Conservation (phyloP, 2,113 vertebrate species). For the Rhabdornis inornatus region DNA sequence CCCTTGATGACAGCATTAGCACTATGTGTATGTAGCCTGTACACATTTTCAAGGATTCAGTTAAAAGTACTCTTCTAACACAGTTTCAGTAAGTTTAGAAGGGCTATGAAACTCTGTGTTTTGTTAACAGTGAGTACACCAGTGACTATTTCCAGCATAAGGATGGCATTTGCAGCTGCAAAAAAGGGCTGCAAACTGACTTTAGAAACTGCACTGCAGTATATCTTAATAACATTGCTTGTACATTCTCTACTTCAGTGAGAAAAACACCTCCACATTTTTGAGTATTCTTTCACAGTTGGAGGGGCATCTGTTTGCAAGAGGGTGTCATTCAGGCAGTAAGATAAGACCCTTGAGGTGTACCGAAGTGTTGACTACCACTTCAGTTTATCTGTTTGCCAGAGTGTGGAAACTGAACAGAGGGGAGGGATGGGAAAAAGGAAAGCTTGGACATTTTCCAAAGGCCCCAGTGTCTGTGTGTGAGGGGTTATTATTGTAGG, state of each 20-base stretch:
- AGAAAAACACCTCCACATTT: background rate
- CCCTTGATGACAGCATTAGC: background rate
- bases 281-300: background rate
- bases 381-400: constrained; percentile 1
- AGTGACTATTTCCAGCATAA: background rate
- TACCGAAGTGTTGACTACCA: background rate
- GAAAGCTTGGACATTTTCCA: constrained; percentile 63
- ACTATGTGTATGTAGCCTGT: background rate
- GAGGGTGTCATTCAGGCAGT: background rate
- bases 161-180: background rate
- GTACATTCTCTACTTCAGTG: background rate
- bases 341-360: background rate
- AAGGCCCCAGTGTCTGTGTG: constrained; percentile 34
- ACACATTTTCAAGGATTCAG: background rate
- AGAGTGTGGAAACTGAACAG: background rate
- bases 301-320: background rate
- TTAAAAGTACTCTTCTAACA: background rate
- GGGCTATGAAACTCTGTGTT: background rate
- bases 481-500: constrained; percentile 59
- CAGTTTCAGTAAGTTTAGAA: background rate
- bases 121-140: background rate
- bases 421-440: background rate
- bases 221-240: background rate
- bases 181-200: background rate
- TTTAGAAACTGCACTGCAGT: background rate